Evolutionary conservation across 2,888 invertebrate species (phyloP), one percentile per base, ranked within the genome.

Genomic region (Drosophila monieri): DNA sequence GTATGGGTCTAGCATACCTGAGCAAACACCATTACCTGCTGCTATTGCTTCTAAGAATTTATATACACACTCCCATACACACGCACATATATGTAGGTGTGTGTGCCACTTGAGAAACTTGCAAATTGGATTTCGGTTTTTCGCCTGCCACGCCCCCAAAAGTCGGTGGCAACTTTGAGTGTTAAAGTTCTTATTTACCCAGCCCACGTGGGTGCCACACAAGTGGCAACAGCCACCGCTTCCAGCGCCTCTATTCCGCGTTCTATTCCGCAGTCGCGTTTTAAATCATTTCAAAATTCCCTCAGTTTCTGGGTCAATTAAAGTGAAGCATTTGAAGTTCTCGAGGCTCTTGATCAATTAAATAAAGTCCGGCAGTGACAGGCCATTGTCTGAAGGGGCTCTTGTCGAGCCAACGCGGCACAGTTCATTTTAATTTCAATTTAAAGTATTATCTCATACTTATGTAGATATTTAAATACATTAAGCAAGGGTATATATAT

Each of bases 111-210:
- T 76, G 70, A 80, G 74, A 84, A 84, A 84, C 62, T 84, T 84
- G 86, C 88, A 84, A 84, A 84, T 84, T 84, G 88, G 84, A 84
- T 88, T 84, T 88, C 66, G 84, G 88, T 83, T 85, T 85, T 74
- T 14, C 37, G n/a, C 64, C 35, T 27, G 30, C 18, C 57, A 35
- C 43, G 32, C 58, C 30, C 15, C 15, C 35, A 35, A 56, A 59
- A 62, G 64, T 44, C 44, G 51, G 15, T 44, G 21, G 21, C 76
- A 83, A 68, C 68, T 73, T 73, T 73, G 74, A 73, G 73, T 73
- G 61, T 61, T 68, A 68, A 73, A 73, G 74, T 73, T 73, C 52
- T 35, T 64, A 56, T 56, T 55, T 55, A 35, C 37, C 64, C 51
- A 54, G 74, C 61, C 57, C 53, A 54, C 52, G 53, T 53, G 53